Evolutionary conservation across 2,797 vertebrate genomes (phyloP).

Genomic region (Hoplostethus atlanticus): DNA sequence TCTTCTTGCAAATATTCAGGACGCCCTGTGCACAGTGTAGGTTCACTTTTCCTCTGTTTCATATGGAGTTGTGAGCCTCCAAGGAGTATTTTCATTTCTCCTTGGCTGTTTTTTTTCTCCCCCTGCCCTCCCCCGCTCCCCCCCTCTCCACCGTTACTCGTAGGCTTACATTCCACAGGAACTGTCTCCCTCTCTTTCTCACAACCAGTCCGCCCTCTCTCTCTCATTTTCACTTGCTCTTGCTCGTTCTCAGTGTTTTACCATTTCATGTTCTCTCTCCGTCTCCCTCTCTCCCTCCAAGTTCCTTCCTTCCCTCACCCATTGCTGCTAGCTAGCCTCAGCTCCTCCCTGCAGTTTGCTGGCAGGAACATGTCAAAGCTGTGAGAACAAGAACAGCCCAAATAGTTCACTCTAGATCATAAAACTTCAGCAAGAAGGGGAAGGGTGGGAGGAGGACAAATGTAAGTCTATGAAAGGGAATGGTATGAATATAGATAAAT

Average conservation of each 20-base stretch:
- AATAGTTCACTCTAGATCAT: constrained; percentile 41
- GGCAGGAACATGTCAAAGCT: constrained; percentile 67
- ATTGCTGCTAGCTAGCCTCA: neutral
- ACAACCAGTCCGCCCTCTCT: constrained; percentile 14
- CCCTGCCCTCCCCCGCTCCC: neutral
- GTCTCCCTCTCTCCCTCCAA: constrained; percentile 6
- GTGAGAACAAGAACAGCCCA: constrained; percentile 49
- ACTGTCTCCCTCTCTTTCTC: constrained; percentile 31
- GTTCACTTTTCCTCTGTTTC: neutral
- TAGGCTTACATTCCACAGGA: constrained; percentile 37
- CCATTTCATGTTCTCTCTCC: constrained; percentile 32
- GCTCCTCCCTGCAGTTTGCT: constrained; percentile 29
- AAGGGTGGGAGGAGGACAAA: constrained; percentile 6
- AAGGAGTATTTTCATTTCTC: constrained; percentile 24
- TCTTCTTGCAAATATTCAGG: neutral
- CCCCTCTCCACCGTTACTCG: constrained; percentile 13
- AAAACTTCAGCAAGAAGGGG: constrained; percentile 2
- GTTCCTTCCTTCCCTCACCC: constrained; percentile 42
- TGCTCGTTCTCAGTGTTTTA: constrained; percentile 2
- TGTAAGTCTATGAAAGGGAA: constrained; percentile 7
- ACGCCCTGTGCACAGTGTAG: neutral
- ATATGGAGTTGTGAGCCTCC: neutral
- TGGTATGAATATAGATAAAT: neutral
- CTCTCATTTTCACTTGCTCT: neutral
- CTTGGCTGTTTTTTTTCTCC: constrained; percentile 1